Percentiles rank a stretch among this genome's conserved stretches.
Evolutionary conservation across 2,113 vertebrate species (phyloP).

Genomic region (Tetrax tetrax): DNA sequence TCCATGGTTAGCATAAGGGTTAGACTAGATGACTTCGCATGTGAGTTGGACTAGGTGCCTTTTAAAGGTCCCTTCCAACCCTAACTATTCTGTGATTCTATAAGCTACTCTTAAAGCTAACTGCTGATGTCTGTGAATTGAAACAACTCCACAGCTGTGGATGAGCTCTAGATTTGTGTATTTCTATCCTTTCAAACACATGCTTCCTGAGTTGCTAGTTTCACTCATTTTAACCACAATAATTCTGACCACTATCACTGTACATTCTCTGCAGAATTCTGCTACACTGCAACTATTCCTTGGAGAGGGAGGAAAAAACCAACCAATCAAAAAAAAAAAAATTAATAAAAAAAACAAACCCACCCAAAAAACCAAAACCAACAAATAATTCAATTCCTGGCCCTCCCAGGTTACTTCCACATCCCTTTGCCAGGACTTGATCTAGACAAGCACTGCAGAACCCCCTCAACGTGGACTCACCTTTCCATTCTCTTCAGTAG

Average conservation of each 20-base stretch:
- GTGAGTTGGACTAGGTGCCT: too few species aligned
- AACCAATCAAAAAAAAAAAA: too few species aligned
- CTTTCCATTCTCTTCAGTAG: background rate
- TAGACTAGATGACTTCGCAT: too few species aligned
- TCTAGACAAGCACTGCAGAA: background rate
- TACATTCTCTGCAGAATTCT: background rate
- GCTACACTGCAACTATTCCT: background rate
- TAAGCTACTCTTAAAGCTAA: background rate
- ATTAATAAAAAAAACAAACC: too few species aligned
- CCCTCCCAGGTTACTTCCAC: background rate
- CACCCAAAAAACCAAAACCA: too few species aligned
- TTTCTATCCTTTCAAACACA: background rate
- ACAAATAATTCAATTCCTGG: background rate
- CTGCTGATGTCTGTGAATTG: background rate
- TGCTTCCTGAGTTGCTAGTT: rapidly evolving
- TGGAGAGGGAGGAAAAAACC: too few species aligned
- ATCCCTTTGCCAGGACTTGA: background rate
- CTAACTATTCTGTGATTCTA: background rate
- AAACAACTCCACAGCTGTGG: background rate
- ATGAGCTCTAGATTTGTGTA: background rate
- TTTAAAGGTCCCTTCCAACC: too few species aligned
- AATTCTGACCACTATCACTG: background rate
- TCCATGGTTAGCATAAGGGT: background rate
- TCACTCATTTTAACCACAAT: background rate
- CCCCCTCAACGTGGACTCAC: too few species aligned